Evolutionary conservation across 2,113 vertebrate genomes (phyloP), one percentile per base, ranked within the genome.

Genomic region (Silurus glanis): DNA sequence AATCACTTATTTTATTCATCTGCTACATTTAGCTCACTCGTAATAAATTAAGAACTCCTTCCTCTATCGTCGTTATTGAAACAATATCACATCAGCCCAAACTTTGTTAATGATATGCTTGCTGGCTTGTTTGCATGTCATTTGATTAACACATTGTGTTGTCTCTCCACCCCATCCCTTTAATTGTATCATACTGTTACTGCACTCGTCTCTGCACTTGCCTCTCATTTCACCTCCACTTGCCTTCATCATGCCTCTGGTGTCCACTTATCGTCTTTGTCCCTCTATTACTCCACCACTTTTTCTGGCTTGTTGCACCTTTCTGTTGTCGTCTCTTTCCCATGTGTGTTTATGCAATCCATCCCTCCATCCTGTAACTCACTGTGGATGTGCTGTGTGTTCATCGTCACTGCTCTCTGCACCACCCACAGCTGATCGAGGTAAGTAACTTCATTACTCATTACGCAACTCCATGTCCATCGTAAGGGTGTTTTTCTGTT

Each of bases 391-490:
- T 93, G 92, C 91, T 94, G 94, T 95, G 91, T 93, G 92, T 94
- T 89, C 92, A 89, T 89, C 92, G 90, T 93, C 93, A 93, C 92
- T 92, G 92, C 93, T 93, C 90, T 92, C 93, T 94, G 88, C 94
- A 89, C 90, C 90, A 93, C 93, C 93, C 92, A 92, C 94, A 95
- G 95, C 95, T 95, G 93, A 91, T 93, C 87, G 95, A 95, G 95
- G 95, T 95, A 95, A 95, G 95, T 37, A 92, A 56, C 76, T 67
- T 28, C 53, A 91, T 80, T 83, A 79, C 85, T 82, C 59, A 83
- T 82, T 66, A 58, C 86, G 51, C 53, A 21, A 78, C 62, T 85
- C 45, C 19, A 3, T 85, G n/a, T 49, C 53, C 17, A 51, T 75
- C 74, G 16, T 59, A 17, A n/a, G 21, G 49, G 76, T 9, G 5